Evolutionary conservation across 2,113 vertebrate species (phyloP).

Genomic region (Hippocampus mohnikei): DNA sequence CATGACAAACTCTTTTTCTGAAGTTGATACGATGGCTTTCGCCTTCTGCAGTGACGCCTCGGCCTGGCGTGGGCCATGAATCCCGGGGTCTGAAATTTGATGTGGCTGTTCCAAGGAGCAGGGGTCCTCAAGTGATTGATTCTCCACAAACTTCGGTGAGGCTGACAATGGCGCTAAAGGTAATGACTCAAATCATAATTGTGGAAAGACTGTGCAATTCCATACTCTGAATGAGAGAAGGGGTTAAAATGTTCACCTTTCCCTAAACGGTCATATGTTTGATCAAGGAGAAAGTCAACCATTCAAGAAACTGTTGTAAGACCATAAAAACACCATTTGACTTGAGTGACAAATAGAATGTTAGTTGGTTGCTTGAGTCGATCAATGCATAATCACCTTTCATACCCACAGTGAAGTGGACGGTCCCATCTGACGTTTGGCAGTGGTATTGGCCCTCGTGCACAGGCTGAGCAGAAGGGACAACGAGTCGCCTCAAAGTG

Average conservation of each 20-base stretch:
- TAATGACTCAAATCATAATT: slow-evolving; percentile 63
- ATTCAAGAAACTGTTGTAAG: slow-evolving; percentile 25
- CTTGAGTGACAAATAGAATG: slow-evolving; percentile 30
- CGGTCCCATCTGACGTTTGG: slow-evolving; percentile 66
- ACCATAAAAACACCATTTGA: slow-evolving; percentile 35
- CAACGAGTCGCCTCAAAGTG: slow-evolving; percentile 54
- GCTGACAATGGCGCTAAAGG: slow-evolving; percentile 66
- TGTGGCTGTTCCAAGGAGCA: slow-evolving; percentile 47
- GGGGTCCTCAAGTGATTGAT: slow-evolving; percentile 53
- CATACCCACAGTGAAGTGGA: slow-evolving; percentile 71
- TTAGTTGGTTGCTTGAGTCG: slow-evolving; percentile 48
- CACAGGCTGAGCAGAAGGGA: slow-evolving; percentile 63
- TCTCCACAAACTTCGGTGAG: slow-evolving; percentile 57
- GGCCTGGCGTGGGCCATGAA: slow-evolving; percentile 35
- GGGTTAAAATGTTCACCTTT: slow-evolving; percentile 26
- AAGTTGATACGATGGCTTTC: slow-evolving; percentile 69
- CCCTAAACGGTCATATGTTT: slow-evolving; percentile 40
- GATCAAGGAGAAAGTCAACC: slow-evolving; percentile 37
- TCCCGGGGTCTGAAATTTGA: slow-evolving; percentile 69
- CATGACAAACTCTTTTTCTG: slow-evolving; percentile 66
- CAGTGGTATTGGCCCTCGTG: slow-evolving; percentile 72
- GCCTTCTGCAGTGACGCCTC: slow-evolving; percentile 78
- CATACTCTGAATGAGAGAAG: slow-evolving; percentile 44
- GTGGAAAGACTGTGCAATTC: slow-evolving; percentile 46
- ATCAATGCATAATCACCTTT: slow-evolving; percentile 68